Base-by-base conservation (phyloP, 30 jellyfish, hydroid and myxozoan genomes). In the Aurelia aurita complex sp. Pacific region DNA sequence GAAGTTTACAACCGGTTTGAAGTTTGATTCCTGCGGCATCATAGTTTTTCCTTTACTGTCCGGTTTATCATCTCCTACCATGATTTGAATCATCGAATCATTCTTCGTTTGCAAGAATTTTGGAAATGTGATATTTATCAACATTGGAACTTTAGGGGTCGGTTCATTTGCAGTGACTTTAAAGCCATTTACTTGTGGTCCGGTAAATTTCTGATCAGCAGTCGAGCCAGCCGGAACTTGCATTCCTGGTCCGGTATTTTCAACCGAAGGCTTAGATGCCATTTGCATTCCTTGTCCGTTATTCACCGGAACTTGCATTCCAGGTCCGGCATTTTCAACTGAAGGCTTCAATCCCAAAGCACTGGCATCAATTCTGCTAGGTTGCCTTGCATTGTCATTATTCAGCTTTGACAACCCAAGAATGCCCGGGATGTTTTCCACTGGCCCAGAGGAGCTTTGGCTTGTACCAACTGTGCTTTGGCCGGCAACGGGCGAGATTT, bases 121-220 rank as follows among this genome's bases (percentile, higher is more conserved):
- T 32, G 93, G 93, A 84, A 84, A 84, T 34, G 93, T 65, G 18
- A 84, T 84, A 64, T 84, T 84, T 0, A 84, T 84, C 57, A 84
- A 33, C 87, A 77, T 84, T 8, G 93, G 93, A 16, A 42, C 64
- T 53, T 73, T 74, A 14, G 93, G 67, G 35, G 70, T 57, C 13
- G 87, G 87, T 57, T 73, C 93, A 57, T 34, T 54, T 35, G 78
- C 62, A n/a, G 78, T 0, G 36, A 38, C 19, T 68, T 33, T 68
- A 29, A 38, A 29, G 9, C 19, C 57, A 15, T 68, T 63, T 6
- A 19, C 73, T 63, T 19, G 73, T 14, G 38, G 73, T 12, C 12
- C 36, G 5, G 38, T n/a, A 8, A n/a, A 10, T 63, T 63, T 63
- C 38, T 63, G 73, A 19, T 63, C 10, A 10, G n/a, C n/a, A n/a